A percentile compares a stretch with the other conserved stretches of the same genome.
Evolutionary conservation across 2,113 vertebrate species (phyloP).

Genomic region (Xenus cinereus): DNA sequence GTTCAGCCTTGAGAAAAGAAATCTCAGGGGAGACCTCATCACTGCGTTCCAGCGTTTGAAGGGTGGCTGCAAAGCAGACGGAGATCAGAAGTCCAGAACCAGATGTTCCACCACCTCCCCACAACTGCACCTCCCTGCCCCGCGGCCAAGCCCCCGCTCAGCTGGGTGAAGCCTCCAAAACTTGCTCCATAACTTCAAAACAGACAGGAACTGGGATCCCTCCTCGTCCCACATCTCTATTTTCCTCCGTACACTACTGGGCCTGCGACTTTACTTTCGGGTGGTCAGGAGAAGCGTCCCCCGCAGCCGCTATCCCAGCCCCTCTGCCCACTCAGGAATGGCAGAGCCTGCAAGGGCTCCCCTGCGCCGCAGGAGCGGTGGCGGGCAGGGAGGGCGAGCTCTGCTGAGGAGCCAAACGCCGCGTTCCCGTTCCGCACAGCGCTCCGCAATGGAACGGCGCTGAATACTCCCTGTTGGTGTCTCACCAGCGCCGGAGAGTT

Average conservation of each 20-base stretch:
- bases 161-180: background rate
- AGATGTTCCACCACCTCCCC: background rate
- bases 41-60: background rate
- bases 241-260: background rate
- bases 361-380: accelerated
- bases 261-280: accelerated
- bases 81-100: background rate
- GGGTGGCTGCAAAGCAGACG: background rate
- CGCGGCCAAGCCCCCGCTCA: accelerated
- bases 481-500: background rate
- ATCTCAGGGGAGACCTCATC: background rate
- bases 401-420: background rate
- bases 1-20: background rate
- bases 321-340: accelerated
- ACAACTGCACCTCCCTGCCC: background rate
- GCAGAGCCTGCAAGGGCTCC: accelerated
- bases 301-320: accelerated
- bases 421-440: background rate
- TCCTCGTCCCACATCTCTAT: background rate
- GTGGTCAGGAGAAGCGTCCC: background rate
- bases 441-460: accelerated
- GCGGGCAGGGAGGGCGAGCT: accelerated
- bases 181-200: background rate
- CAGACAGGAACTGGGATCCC: background rate
- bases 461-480: accelerated